Percentiles rank a stretch among this genome's conserved stretches.
phyloP scores from a whole-genome alignment of 2,797 vertebrate species.

The Strix occidentalis region DNA sequence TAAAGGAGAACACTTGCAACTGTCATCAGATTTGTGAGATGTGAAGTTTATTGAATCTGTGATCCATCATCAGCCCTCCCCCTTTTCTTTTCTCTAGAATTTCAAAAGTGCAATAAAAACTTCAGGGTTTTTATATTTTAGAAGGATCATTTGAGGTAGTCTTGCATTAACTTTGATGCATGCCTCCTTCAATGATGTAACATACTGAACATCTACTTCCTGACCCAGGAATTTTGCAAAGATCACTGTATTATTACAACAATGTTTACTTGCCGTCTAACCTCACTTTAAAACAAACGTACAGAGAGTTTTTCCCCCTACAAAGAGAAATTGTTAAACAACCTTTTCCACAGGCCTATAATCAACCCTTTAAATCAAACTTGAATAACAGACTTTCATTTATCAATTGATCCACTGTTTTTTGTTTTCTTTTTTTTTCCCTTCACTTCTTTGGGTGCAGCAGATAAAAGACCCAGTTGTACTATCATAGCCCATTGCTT shows the following conservation, averaged over 20 bases:
- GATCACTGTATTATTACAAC: constrained; percentile 56
- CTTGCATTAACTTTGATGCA: constrained; percentile 17
- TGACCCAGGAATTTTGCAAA: constrained; percentile 54
- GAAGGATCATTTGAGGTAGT: not conserved
- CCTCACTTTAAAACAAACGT: constrained; percentile 59
- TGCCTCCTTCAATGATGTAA: constrained; percentile 63
- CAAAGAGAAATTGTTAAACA: constrained; percentile 65
- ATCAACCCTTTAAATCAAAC: constrained; percentile 45
- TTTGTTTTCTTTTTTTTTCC: not conserved
- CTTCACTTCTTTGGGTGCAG: not conserved
- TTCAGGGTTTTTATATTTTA: not conserved
- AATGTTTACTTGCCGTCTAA: constrained; percentile 71
- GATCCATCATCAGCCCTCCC: not conserved
- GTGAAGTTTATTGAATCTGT: not conserved
- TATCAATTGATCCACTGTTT: constrained; percentile 37
- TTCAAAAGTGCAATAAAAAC: not conserved
- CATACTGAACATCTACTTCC: constrained; percentile 51
- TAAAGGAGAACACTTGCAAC: not conserved
- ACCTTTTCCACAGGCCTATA: constrained; percentile 17
- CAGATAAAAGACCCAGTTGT: constrained; percentile 42
- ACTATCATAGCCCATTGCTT: not conserved
- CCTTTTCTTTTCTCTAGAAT: not conserved
- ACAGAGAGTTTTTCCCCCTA: constrained; percentile 2
- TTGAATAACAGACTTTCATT: constrained; percentile 20
- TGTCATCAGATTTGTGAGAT: not conserved